Evolutionary conservation across 2,113 vertebrate genomes (phyloP), one percentile per base, ranked within the genome.

Genomic region (Candoia aspera): DNA sequence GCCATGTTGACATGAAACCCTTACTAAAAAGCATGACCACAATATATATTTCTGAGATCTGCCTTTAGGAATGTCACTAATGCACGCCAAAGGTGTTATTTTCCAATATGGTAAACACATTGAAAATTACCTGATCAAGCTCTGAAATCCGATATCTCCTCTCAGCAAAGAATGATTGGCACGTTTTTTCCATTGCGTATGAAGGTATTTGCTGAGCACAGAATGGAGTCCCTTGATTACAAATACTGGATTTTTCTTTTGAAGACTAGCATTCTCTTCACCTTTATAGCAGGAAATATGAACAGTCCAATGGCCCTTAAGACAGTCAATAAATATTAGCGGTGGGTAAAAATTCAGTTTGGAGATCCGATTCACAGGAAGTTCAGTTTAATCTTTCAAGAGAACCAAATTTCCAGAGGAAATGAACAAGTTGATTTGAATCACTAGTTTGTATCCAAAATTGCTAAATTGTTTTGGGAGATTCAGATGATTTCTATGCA

Each of bases 1-100:
- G 92, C 0, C 92, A 91, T 87, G 6, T 85, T 90, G 73, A 92
- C 93, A 88, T 54, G 90, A 94, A 86, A 87, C 57, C 79, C 89
- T 91, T 91, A 93, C 6, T 86, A 92, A 94, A 85, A 79, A 87
- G 62, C 57, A 92, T 94, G 93, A 58, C 29, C 84, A 57, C 0
- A 0, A 53, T 62, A 49, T 53, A 83, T 79, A 92, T 93, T 91
- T 93, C 60, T 91, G 55, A n/a, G 29, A 0, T 0, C 92, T 94
- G 93, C 94, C 53, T 92, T 93, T 54, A 60, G 24, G 46, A 90
- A 91, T 91, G 59, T 83, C 33, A 93, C 15, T 62, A 53, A 57
- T 33, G 84, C 15, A 37, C 91, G 59, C 33, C 58, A 92, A 83
- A 60, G 46, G 17, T 49, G 0, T 0, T 37, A 42, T n/a, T 91